Evolutionary conservation across 2,888 invertebrate species (phyloP).

Genomic region (Molorchus minor): DNA sequence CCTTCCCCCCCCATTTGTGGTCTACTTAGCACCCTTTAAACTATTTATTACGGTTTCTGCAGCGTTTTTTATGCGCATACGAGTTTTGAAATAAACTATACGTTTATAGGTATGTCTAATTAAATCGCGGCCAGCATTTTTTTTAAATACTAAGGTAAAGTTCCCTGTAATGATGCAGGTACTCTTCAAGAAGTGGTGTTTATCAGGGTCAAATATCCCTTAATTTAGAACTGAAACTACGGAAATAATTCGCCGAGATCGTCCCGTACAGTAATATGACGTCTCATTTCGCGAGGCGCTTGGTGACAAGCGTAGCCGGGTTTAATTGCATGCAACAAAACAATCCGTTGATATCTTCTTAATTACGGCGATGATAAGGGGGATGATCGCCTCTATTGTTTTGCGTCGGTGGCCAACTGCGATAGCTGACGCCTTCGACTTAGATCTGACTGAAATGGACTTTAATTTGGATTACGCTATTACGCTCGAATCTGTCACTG

Average conservation of each 20-base stretch:
- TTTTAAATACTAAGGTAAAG: too few species aligned
- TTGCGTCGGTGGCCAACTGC: constrained; percentile 35
- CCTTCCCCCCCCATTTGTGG: too few species aligned
- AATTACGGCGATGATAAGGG: constrained; percentile 43
- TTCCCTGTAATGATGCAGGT: too few species aligned
- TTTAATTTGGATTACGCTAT: constrained; percentile 33
- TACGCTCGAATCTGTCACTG: background rate
- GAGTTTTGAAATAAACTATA: too few species aligned
- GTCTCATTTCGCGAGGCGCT: background rate
- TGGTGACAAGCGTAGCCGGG: background rate
- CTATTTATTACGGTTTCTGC: too few species aligned
- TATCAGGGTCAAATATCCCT: too few species aligned
- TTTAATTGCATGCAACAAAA: constrained; percentile 33
- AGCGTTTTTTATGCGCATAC: too few species aligned
- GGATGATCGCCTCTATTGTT: constrained; percentile 35
- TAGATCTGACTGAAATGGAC: constrained; percentile 32
- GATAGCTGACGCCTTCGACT: constrained; percentile 36
- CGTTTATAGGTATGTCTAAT: too few species aligned
- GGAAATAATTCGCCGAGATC: constrained; percentile 45
- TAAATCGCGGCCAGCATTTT: too few species aligned
- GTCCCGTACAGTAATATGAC: constrained; percentile 25
- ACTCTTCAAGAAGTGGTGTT: too few species aligned
- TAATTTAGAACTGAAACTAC: constrained; percentile 48
- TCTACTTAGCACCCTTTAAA: too few species aligned
- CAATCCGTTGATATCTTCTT: constrained; percentile 40